phyloP scores from a whole-genome alignment of 2,113 vertebrate species.

The Prochilodus magdalenae region DNA sequence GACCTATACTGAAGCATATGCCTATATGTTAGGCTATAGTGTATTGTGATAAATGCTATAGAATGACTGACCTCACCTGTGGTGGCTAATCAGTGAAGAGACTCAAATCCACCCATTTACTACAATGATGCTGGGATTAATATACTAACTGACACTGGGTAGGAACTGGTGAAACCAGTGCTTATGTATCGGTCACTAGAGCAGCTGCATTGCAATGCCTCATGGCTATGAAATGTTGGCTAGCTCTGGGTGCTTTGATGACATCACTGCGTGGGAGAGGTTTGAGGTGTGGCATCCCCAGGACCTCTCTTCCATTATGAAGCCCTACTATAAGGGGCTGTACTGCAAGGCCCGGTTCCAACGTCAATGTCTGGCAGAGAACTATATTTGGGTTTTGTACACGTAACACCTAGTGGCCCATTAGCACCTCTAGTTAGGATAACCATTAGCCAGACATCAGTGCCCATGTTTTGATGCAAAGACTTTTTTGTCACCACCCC shows the following conservation, averaged over 20 bases:
- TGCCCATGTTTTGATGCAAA: neutral
- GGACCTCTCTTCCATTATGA: neutral
- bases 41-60: neutral
- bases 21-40: no score
- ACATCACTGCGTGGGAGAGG: constrained; percentile 12
- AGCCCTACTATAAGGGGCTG: constrained; percentile 11
- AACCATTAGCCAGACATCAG: neutral
- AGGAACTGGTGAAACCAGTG: constrained; percentile 10
- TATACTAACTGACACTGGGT: neutral
- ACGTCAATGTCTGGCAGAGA: constrained; percentile 36
- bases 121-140: neutral
- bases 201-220: neutral
- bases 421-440: neutral
- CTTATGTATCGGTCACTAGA: neutral
- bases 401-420: neutral
- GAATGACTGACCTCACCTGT: neutral
- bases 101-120: neutral
- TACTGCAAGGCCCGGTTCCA: constrained; percentile 25
- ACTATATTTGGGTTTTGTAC: constrained; percentile 42
- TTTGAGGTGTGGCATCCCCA: constrained; percentile 43
- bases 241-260: constrained; percentile 1
- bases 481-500: neutral
- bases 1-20: constrained; percentile 3
- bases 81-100: neutral
- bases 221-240: neutral